Evolutionary conservation across 2,888 invertebrate genomes (phyloP).

Genomic region (Tridacna crocea): DNA sequence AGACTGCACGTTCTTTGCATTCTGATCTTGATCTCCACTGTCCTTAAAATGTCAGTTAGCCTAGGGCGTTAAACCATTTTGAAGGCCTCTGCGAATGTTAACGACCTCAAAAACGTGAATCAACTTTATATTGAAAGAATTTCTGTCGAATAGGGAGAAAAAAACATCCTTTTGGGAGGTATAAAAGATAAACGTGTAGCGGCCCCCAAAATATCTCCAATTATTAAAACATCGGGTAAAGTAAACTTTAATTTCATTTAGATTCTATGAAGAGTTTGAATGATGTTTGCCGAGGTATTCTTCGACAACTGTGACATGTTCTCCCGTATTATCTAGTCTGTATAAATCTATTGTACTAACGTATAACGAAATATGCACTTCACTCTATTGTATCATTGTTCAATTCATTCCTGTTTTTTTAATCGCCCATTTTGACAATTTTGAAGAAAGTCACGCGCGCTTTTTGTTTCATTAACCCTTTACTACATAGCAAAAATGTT

Average conservation of each 20-base stretch:
- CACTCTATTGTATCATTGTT: conserved; percentile 38
- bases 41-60: too few relatives aligned
- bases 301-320: conserved; percentile 38
- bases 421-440: conserved; percentile 23
- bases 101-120: too few relatives aligned
- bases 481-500: too few relatives aligned
- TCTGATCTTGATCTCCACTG: too few relatives aligned
- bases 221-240: background rate
- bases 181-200: too few relatives aligned
- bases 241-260: conserved; percentile 51
- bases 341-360: conserved; percentile 37
- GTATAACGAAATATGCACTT: conserved; percentile 23
- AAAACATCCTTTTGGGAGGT: too few relatives aligned
- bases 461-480: conserved; percentile 24
- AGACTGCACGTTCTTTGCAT: too few relatives aligned
- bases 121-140: too few relatives aligned
- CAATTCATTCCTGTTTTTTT: conserved; percentile 20
- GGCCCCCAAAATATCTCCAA: too few relatives aligned
- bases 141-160: too few relatives aligned
- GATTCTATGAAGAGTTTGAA: conserved; percentile 50
- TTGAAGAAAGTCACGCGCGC: conserved; percentile 47
- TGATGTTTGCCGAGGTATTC: conserved; percentile 39
- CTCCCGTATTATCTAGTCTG: conserved; percentile 59
- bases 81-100: too few relatives aligned
- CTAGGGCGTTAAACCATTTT: too few relatives aligned